Conservation (phyloP, 2,797 vertebrate species). For the Telmatherina bonti region DNA sequence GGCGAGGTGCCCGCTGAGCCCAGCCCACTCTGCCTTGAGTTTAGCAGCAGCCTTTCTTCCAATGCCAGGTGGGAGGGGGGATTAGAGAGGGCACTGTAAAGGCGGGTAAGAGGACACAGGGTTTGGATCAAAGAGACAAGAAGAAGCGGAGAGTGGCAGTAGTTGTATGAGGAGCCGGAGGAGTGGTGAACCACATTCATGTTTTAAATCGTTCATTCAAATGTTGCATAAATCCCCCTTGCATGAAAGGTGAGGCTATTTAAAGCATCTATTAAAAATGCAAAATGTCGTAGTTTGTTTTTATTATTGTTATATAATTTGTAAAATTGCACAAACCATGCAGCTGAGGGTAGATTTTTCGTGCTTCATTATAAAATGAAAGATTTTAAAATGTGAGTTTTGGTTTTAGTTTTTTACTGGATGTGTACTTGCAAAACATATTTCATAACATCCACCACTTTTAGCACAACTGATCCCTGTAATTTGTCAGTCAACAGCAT, state of each 20-base stretch:
- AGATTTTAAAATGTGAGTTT: conserved; percentile 22
- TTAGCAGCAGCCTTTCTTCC: conserved; percentile 77
- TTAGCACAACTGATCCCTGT: conserved; percentile 37
- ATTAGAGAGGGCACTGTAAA: conserved; percentile 52
- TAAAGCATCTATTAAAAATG: conserved; percentile 26
- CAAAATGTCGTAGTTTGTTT: conserved; percentile 50
- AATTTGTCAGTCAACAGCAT: conserved; percentile 58
- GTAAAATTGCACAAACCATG: conserved; percentile 25
- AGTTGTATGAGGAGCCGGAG: conserved; percentile 26
- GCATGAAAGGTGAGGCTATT: conserved; percentile 26
- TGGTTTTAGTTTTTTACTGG: conserved; percentile 37
- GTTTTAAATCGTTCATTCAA: conserved; percentile 27
- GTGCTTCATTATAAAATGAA: not conserved
- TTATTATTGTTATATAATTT: conserved; percentile 24
- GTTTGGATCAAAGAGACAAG: conserved; percentile 57
- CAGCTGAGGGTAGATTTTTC: conserved; percentile 8
- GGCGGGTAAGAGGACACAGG: conserved; percentile 65
- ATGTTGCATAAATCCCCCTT: conserved; percentile 40
- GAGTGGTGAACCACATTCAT: conserved; percentile 39
- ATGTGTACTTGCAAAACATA: conserved; percentile 26
- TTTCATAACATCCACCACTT: conserved; percentile 29
- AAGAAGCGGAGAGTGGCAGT: conserved; percentile 46
- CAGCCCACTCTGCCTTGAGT: conserved; percentile 66
- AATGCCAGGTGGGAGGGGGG: conserved; percentile 76
- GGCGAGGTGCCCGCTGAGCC: conserved; percentile 67